Percentiles rank a stretch among this genome's conserved stretches.
phyloP scores from a whole-genome alignment of 2,113 vertebrate genomes.

The Furnarius figulus region DNA sequence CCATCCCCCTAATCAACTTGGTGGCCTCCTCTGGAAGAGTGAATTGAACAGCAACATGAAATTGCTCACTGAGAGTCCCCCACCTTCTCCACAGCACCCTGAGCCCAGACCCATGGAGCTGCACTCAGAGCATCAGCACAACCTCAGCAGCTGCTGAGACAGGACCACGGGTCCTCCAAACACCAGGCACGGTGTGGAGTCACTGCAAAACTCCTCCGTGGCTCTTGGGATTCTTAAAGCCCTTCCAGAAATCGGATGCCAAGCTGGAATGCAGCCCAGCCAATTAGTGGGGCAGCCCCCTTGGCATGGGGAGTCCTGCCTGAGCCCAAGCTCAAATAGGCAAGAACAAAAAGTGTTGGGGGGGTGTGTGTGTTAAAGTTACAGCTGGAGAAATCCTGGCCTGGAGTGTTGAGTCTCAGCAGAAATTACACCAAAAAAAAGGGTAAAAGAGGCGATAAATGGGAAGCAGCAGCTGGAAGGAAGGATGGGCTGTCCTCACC shows the following conservation, averaged over 20 bases:
- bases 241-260: neutral
- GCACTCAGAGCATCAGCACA: neutral
- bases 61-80: rapidly evolving
- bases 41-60: rapidly evolving
- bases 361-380: neutral
- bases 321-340: neutral
- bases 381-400: neutral
- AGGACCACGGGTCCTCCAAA: neutral
- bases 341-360: neutral
- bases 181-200: neutral
- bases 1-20: rapidly evolving
- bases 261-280: neutral
- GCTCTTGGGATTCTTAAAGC: neutral
- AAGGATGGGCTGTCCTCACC: neutral
- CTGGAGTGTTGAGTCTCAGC: neutral
- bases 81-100: neutral
- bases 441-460: neutral
- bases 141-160: neutral
- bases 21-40: neutral
- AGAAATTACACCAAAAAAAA: neutral
- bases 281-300: neutral
- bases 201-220: neutral
- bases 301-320: neutral
- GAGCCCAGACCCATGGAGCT: neutral
- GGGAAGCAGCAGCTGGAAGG: neutral